Evolutionary conservation across 2,797 vertebrate genomes (phyloP).

Genomic region (Denticeps clupeoides): DNA sequence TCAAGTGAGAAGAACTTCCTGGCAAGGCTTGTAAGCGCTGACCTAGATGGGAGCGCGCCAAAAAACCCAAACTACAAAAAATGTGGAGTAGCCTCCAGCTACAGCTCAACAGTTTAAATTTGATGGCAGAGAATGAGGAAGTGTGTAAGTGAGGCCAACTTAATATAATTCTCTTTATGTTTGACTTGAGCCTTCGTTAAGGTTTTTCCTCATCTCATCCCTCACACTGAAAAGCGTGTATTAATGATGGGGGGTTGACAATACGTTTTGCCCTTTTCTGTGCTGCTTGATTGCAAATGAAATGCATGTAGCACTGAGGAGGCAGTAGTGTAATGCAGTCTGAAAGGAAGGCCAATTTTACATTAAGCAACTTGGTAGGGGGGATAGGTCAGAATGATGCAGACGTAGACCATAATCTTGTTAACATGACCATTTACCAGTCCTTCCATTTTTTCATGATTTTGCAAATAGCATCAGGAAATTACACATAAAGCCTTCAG

Average conservation of each 20-base stretch:
- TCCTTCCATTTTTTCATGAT: no score
- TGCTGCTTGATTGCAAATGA: constrained; percentile 32
- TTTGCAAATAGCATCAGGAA: no score
- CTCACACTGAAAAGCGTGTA: constrained; percentile 45
- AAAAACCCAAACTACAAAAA: constrained; percentile 21
- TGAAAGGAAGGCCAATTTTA: constrained; percentile 44
- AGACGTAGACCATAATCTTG: no score
- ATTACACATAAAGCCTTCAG: no score
- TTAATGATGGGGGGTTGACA: constrained; percentile 21
- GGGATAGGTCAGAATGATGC: no score
- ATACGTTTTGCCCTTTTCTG: constrained; percentile 40
- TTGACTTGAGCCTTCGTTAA: constrained; percentile 34
- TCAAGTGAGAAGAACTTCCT: constrained; percentile 45
- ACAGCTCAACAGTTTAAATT: constrained; percentile 41
- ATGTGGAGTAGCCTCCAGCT: constrained; percentile 34
- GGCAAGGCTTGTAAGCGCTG: constrained; percentile 49
- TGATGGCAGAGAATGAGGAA: constrained; percentile 36
- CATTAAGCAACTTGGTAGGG: no score
- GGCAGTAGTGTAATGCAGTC: constrained; percentile 24
- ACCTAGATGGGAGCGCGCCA: constrained; percentile 50
- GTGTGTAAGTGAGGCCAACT: constrained; percentile 5
- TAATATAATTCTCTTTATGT: no score
- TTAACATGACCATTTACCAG: no score
- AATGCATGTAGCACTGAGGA: constrained; percentile 26
- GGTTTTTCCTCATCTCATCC: constrained; percentile 37